Base-by-base conservation (phyloP, 2,888 invertebrate species). In the Trissolcus brochymenae region DNA sequence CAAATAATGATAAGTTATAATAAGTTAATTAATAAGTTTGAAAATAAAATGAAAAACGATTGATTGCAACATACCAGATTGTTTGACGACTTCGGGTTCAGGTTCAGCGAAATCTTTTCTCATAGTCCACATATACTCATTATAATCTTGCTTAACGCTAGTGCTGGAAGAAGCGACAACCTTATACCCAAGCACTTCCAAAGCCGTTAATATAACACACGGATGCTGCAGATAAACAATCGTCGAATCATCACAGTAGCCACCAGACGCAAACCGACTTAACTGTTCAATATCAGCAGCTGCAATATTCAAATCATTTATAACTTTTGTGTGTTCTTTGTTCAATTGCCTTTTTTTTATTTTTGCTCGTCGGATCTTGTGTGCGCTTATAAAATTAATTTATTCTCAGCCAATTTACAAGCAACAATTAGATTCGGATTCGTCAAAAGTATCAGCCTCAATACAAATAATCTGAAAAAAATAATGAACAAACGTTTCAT, bases 121-220 rank as follows among this genome's bases (percentile, higher is more conserved):
- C 95, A 96, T 95, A 90, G 96, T 96, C 96, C 96, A 96, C 94
- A 96, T 95, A 85, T 96, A 96, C 88, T 96, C 96, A 91, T 95
- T 95, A 87, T 95, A 95, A 87, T 95, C 95, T 90, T 95, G 95
- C 89, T 95, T 95, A 21, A 95, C 94, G 78, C 95, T 94, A 62
- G 95, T 95, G 67, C 95, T 95, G 78, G 95, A 95, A 14, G 95
- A 95, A 70, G 96, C 95, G 59, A 96, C 95, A 66, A 96, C 95
- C 90, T 95, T 94, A 90, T 96, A 96, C 59, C 96, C 96, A 82
- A 96, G 91, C 74, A 96, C 95, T 92, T 96, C 96, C 82, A 96
- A 91, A 75, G 96, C 96, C 81, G 95, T 95, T 83, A 96, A 91
- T 85, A 96, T 94, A 78, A 95, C 95, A 90, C 95, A 95, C 84